A percentile compares a stretch with the other conserved stretches of the same genome.
Evolutionary conservation across 2,113 vertebrate genomes (phyloP).

Genomic region (Myotis brandtii): DNA sequence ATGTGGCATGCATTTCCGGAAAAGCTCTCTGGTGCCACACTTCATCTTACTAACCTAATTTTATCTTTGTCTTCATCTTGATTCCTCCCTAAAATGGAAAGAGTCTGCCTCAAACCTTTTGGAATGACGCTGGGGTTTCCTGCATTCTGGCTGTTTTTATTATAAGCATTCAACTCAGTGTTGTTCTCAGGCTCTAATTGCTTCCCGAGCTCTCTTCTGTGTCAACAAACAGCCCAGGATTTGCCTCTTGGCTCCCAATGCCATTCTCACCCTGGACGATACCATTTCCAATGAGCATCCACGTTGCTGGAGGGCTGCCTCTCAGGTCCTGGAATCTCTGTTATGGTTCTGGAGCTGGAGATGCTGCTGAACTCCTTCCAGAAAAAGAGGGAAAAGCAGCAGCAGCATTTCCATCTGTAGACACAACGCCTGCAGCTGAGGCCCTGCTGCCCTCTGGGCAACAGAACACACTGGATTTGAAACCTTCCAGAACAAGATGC

Average conservation of each 20-base stretch:
- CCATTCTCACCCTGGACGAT: rapidly evolving
- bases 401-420: background rate
- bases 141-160: background rate
- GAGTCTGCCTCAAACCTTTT: background rate
- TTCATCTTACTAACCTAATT: background rate
- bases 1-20: background rate
- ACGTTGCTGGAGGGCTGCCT: background rate
- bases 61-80: constrained; percentile 16
- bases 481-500: background rate
- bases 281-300: background rate
- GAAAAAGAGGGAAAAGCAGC: background rate
- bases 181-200: background rate
- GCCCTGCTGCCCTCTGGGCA: background rate
- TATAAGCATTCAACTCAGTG: background rate
- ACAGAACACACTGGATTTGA: background rate
- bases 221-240: background rate
- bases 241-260: background rate
- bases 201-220: background rate
- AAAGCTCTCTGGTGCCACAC: background rate
- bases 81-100: background rate
- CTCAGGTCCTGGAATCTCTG: background rate
- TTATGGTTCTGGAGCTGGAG: background rate
- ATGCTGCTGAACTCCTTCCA: background rate
- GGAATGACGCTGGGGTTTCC: background rate
- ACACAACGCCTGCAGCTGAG: background rate